Conservation (phyloP, 2,888 invertebrate species). For the Drosophila crucigera region DNA sequence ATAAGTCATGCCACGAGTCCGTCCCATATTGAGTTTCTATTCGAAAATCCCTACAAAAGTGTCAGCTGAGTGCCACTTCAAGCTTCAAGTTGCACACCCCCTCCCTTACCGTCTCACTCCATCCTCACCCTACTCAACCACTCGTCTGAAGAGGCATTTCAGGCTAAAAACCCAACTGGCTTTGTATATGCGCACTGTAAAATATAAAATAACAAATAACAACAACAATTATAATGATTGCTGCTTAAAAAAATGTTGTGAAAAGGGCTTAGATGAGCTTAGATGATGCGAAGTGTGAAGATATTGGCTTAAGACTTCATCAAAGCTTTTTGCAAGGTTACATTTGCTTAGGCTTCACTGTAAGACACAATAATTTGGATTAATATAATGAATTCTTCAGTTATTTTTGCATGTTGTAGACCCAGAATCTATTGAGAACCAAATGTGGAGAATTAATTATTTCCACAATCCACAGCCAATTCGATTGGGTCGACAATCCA, state of each 20-base stretch:
- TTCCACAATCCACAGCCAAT: constrained; percentile 39
- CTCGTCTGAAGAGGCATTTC: constrained; percentile 45
- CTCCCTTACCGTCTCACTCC: neutral
- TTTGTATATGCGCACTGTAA: constrained; percentile 15
- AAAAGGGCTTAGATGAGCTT: constrained; percentile 54
- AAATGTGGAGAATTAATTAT: constrained; percentile 18
- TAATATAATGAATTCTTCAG: neutral
- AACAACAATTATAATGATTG: constrained; percentile 21
- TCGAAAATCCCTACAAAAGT: constrained; percentile 71
- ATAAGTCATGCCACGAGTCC: constrained; percentile 80
- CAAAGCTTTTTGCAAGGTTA: constrained; percentile 3
- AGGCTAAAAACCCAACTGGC: constrained; percentile 20
- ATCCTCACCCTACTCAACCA: constrained; percentile 3
- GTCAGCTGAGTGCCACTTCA: constrained; percentile 80
- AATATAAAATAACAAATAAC: constrained; percentile 23
- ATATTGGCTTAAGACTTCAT: neutral
- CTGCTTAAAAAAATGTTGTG: constrained; percentile 31
- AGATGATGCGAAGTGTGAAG: constrained; percentile 38
- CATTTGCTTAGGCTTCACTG: neutral
- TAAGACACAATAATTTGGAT: neutral
- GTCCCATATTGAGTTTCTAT: constrained; percentile 72
- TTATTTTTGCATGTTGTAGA: neutral
- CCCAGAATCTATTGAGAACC: neutral
- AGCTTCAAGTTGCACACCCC: constrained; percentile 34
- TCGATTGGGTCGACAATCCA: constrained; percentile 41